Percentiles rank a stretch among this genome's conserved stretches.
Evolutionary conservation across 2,797 vertebrate species (phyloP).

Genomic region (Antennarius maculatus): DNA sequence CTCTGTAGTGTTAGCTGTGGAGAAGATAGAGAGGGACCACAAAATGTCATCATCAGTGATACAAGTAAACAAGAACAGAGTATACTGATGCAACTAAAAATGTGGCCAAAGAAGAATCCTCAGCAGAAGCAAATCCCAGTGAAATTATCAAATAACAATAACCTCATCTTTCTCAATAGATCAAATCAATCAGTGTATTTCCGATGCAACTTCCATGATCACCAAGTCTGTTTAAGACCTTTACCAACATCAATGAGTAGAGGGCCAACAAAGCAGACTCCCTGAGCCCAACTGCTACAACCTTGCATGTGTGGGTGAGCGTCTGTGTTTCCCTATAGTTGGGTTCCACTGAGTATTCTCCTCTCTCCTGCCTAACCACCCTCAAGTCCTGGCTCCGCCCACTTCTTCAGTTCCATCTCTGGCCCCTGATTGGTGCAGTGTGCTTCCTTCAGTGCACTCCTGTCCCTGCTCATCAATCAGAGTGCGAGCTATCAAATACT

Average conservation of each 20-base stretch:
- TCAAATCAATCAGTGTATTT: conserved; percentile 3
- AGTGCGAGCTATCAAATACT: too few relatives aligned
- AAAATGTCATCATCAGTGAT: background rate
- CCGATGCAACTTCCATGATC: background rate
- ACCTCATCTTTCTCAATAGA: conserved; percentile 6
- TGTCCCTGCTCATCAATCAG: too few relatives aligned
- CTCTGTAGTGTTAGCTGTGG: conserved; percentile 95
- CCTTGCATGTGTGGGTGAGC: too few relatives aligned
- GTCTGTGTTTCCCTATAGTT: too few relatives aligned
- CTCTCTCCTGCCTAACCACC: too few relatives aligned
- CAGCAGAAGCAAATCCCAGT: background rate
- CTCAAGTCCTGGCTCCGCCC: too few relatives aligned
- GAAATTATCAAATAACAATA: conserved; percentile 5
- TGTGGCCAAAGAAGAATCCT: conserved; percentile 7
- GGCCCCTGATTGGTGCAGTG: too few relatives aligned
- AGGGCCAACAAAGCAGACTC: background rate
- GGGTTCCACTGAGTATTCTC: too few relatives aligned
- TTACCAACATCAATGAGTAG: background rate
- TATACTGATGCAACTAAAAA: conserved; percentile 6
- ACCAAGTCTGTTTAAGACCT: background rate
- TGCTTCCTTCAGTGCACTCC: too few relatives aligned
- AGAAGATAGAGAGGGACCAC: conserved; percentile 62
- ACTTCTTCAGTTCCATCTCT: too few relatives aligned
- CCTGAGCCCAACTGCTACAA: background rate
- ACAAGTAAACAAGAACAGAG: conserved; percentile 29